Conservation (phyloP, 2,113 vertebrate species). For the Pao palembangensis region DNA sequence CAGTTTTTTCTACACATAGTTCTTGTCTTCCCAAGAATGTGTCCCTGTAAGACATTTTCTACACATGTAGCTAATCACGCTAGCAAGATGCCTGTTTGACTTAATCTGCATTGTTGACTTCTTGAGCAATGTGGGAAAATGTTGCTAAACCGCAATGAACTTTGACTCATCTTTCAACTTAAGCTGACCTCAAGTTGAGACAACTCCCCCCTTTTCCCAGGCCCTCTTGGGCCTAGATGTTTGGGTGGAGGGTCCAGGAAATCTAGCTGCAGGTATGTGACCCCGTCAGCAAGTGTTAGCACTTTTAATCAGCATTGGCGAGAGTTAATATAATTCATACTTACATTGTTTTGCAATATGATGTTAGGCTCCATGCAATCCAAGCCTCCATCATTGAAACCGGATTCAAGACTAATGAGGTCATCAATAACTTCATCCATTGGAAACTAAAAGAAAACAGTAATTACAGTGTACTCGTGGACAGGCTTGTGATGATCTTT, state of each 20-base stretch:
- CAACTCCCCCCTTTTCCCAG: conserved; percentile 45
- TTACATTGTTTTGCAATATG: conserved; percentile 90
- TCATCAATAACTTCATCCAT: conserved; percentile 94
- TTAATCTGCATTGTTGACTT: conserved; percentile 60
- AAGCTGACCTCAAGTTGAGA: conserved; percentile 81
- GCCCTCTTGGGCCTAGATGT: conserved; percentile 9
- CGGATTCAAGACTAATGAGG: conserved; percentile 88
- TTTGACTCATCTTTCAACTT: conserved; percentile 86
- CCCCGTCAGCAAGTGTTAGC: no score
- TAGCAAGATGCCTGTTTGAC: conserved; percentile 3
- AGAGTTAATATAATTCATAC: conserved; percentile 63
- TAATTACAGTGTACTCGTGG: conserved; percentile 46
- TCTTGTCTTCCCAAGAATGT: conserved; percentile 8
- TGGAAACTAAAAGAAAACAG: conserved; percentile 79
- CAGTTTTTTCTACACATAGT: conserved; percentile 10
- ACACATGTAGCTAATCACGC: not conserved
- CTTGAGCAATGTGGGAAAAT: conserved; percentile 55
- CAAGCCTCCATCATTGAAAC: conserved; percentile 88
- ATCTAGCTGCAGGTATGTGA: not conserved
- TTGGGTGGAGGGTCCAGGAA: not conserved
- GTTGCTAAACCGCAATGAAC: conserved; percentile 78
- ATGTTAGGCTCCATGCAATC: conserved; percentile 83
- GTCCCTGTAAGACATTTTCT: not conserved
- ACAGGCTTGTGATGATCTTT: conserved; percentile 25
- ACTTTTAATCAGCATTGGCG: not conserved